Conservation (phyloP, 2,113 vertebrate genomes). For the Hippocampus abdominalis region DNA sequence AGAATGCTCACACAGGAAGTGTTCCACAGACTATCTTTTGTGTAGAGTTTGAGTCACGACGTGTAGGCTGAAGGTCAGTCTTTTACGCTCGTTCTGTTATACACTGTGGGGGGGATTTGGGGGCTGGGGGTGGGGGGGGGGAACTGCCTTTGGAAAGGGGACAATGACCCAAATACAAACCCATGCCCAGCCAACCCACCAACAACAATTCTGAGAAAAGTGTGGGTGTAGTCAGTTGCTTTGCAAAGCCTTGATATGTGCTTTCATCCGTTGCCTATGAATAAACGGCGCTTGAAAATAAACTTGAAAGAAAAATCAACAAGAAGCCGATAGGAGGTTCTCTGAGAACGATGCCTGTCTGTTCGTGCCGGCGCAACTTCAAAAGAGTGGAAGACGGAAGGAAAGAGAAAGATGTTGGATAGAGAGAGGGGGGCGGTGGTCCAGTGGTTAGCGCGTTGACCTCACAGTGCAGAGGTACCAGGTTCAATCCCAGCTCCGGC, state of each 20-base stretch:
- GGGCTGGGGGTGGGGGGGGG: neutral
- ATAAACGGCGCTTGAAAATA: slow-evolving; percentile 67
- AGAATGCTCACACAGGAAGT: slow-evolving; percentile 66
- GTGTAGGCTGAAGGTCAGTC: slow-evolving; percentile 54
- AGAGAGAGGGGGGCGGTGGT: slow-evolving; percentile 5
- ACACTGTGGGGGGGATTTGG: slow-evolving; percentile 16
- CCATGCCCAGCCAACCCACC: slow-evolving; percentile 33
- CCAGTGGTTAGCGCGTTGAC: too few species aligned
- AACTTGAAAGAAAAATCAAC: slow-evolving; percentile 73
- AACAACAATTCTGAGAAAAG: slow-evolving; percentile 57
- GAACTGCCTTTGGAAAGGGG: slow-evolving; percentile 23
- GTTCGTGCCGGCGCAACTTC: slow-evolving; percentile 61
- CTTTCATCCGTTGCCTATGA: slow-evolving; percentile 61
- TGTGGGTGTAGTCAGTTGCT: slow-evolving; percentile 63
- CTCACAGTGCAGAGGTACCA: too few species aligned
- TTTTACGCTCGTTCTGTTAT: slow-evolving; percentile 24
- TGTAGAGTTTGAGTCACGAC: slow-evolving; percentile 45
- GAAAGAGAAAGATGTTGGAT: slow-evolving; percentile 35
- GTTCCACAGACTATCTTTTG: slow-evolving; percentile 62
- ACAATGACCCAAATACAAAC: slow-evolving; percentile 39
- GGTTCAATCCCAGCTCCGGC: neutral
- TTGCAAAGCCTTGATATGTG: slow-evolving; percentile 64
- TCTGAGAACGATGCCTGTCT: slow-evolving; percentile 58
- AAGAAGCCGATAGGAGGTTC: slow-evolving; percentile 57
- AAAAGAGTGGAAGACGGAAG: slow-evolving; percentile 63